Percentiles rank a stretch among this genome's conserved stretches.
phyloP scores from a whole-genome alignment of 2,888 invertebrate genomes.

The Ormyrus nitidulus region DNA sequence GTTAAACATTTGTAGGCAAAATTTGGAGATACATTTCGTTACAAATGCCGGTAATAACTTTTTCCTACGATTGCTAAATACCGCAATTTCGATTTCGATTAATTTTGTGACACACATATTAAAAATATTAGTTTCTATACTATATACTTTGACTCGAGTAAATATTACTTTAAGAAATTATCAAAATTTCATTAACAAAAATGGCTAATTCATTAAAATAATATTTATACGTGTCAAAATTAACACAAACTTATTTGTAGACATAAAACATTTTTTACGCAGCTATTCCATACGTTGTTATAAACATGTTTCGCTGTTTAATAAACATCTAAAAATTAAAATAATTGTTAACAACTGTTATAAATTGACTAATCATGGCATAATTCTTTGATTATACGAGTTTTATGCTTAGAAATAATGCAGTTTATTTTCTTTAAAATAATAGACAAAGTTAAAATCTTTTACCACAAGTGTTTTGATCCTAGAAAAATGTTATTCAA shows the following conservation, averaged over 20 bases:
- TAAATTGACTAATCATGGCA: too few species aligned
- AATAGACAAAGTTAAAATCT: too few species aligned
- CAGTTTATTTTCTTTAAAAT: too few species aligned
- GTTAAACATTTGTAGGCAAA: constrained; percentile 14
- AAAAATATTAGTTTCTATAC: background rate
- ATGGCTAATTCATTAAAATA: background rate
- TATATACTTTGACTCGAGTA: too few species aligned
- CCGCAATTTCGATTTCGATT: background rate
- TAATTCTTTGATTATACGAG: background rate
- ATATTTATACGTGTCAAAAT: background rate
- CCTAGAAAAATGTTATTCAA: too few species aligned
- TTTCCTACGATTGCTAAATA: background rate
- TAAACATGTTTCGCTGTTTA: too few species aligned
- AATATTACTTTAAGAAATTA: too few species aligned
- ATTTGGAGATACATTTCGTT: background rate
- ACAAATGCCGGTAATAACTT: too few species aligned
- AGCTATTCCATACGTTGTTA: too few species aligned
- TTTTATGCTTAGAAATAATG: background rate
- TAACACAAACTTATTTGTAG: background rate
- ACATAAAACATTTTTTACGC: background rate
- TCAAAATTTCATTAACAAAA: background rate
- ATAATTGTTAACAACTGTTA: too few species aligned
- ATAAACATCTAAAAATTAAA: too few species aligned
- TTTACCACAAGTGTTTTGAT: too few species aligned
- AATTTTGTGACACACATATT: background rate